phyloP scores from a whole-genome alignment of 2,888 invertebrate genomes.

The Lapara coniferarum region DNA sequence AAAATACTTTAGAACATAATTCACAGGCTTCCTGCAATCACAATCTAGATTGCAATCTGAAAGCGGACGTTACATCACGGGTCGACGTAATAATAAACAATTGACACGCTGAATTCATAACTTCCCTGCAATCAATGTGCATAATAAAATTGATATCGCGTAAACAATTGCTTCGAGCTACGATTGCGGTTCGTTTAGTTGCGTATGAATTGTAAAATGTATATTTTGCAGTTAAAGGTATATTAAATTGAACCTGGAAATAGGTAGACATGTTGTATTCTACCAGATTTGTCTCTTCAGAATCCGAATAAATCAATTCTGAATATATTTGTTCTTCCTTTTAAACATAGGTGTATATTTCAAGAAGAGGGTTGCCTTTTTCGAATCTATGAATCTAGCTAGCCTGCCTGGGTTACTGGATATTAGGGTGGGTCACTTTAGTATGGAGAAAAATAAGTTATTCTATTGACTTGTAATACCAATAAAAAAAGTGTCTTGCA shows the following conservation, averaged over 20 bases:
- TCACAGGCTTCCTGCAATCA: not conserved
- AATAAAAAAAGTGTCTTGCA: no score
- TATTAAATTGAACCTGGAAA: not conserved
- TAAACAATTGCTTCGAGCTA: slow-evolving; percentile 27
- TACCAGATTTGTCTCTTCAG: not conserved
- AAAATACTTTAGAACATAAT: not conserved
- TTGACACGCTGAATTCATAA: slow-evolving; percentile 25
- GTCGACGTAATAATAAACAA: slow-evolving; percentile 4
- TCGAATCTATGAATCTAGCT: no score
- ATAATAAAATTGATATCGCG: slow-evolving; percentile 33
- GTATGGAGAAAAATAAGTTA: no score
- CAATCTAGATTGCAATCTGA: not conserved
- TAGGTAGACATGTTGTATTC: not conserved
- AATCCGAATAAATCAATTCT: no score
- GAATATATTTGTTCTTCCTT: no score
- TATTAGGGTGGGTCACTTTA: no score
- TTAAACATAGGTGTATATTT: no score
- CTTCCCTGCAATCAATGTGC: slow-evolving; percentile 35
- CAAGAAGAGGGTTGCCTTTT: no score
- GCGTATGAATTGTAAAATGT: not conserved
- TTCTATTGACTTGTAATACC: no score
- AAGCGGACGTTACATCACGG: slow-evolving; percentile 4
- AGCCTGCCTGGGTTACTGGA: no score
- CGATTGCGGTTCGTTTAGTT: not conserved
- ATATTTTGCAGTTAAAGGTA: no score